Evolutionary conservation across 2,113 vertebrate genomes (phyloP), one percentile per base, ranked within the genome.

Genomic region (Phrynosoma platyrhinos): DNA sequence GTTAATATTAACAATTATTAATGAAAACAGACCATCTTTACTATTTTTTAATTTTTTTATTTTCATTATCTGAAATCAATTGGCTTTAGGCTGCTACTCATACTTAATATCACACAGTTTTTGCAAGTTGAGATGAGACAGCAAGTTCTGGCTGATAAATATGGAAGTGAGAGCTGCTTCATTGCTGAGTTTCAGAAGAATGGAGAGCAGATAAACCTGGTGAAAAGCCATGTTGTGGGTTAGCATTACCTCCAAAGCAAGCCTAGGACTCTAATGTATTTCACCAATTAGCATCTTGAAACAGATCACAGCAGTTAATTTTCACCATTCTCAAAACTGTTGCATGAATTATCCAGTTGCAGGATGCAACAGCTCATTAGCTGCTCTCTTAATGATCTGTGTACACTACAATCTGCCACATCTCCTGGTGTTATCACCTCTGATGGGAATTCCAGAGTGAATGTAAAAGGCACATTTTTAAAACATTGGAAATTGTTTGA

Each of bases 291-390:
- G 58, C 4, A 85, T 55, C 55, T 91, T 90, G 86, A 90, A 92
- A 76, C 89, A 91, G 82, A 52, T 18, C 81, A 91, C 30, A 47
- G 88, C 74, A 93, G 83, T 91, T 96, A 94, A 94, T 91, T 93
- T 89, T 86, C 68, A 87, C 55, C 64, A 47, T 86, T 91, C 82
- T 88, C 53, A 87, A 90, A 92, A 83, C 91, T 90, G 5, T 23
- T 83, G 55, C 55, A 62, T 47, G 66, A 89, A 92, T 92, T 92
- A 91, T 92, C 84, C 88, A 92, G 87, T 91, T 47, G 9, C 62
- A 62, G 81, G 27, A 36, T 82, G 82, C 88, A 77, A 10, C 62
- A 5, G 76, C 76, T 86, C 42, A 58, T 81, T 92, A 90, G 87
- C 86, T 93, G 86, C 71, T 85, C 87, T 92, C 94, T 74, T 83